Base-by-base conservation (phyloP, 2,797 vertebrate species). In the Peromyscus eremicus region DNA sequence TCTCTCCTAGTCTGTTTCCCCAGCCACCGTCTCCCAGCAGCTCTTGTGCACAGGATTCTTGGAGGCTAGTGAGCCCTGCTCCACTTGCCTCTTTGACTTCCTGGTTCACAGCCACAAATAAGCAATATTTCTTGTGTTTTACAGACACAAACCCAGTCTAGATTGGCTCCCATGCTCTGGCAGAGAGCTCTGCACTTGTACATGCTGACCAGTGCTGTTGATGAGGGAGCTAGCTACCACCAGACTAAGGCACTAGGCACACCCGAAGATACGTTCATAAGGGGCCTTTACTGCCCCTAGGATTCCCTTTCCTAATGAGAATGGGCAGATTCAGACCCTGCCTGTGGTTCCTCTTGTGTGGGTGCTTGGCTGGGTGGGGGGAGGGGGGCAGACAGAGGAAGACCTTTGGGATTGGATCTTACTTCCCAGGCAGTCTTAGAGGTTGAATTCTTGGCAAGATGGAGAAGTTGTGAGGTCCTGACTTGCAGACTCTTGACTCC, bases 21-120 rank as follows among this genome's bases (percentile, higher is more conserved):
- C 9, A 0, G 14, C 29, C 9, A 8, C 19, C n/a, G 17, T 70
- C 64, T 14, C 12, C 23, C 21, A 3, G 34, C 0, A 27, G n/a
- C 49, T 55, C 73, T 6, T 13, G 1, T 7, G 9, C 4, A 52
- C 12, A 6, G 16, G 12, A 25, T 60, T 52, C 14, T 19, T 27
- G 55, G 82, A 73, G 40, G 75, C 68, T 2, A 2, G 34, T 55
- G 62, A 85, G 34, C 13, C 43, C 14, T 62, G 62, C 1, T 0
- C 0, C 27, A 52, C 7, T 49, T n/a, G 46, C 13, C 40, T 55
- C 57, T 29, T 37, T 14, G 55, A 32, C 70, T 83, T 49, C 52
- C 27, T 46, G 16, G 70, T 89, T 82, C 49, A n/a, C 34, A 37
- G n/a, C 70, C 0, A 1, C 6, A 76, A 34, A 17, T 21, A 3